Conservation (phyloP, 1,140 invertebrate species). For the Drosophila pandora region DNA sequence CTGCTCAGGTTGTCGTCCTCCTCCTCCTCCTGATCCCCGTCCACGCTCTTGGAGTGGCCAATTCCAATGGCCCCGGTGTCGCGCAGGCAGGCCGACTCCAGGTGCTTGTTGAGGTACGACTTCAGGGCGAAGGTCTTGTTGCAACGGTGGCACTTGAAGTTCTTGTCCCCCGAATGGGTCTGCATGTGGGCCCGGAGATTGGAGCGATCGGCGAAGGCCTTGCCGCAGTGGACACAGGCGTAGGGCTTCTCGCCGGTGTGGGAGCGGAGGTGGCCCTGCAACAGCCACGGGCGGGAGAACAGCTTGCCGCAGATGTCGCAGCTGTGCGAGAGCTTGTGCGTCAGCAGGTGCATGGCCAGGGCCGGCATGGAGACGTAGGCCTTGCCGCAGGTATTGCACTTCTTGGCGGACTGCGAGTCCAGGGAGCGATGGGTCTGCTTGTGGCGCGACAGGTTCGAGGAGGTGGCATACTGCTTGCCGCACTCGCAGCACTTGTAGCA, state of each 20-base stretch:
- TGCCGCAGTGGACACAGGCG: conserved; percentile 87
- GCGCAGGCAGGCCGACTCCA: conserved; percentile 93
- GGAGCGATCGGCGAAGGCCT: conserved; percentile 89
- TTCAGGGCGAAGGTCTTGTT: conserved; percentile 97
- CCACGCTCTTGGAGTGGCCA: conserved; percentile 27
- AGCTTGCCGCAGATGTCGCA: conserved; percentile 96
- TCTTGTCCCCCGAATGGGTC: conserved; percentile 95
- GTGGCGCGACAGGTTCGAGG: conserved; percentile 97
- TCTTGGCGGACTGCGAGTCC: conserved; percentile 96
- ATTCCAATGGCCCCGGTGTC: conserved; percentile 53
- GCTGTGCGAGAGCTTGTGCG: conserved; percentile 94
- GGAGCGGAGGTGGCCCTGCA: conserved; percentile 91
- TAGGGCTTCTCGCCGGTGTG: conserved; percentile 89
- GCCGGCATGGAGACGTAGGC: conserved; percentile 99
- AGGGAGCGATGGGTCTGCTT: conserved; percentile 98
- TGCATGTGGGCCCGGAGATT: conserved; percentile 97
- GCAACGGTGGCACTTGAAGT: conserved; percentile 95
- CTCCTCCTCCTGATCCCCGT: conserved; percentile 46
- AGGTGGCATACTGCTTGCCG: conserved; percentile 98
- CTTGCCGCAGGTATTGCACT: conserved; percentile 97
- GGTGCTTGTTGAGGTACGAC: conserved; percentile 98
- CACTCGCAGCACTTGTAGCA: conserved; percentile 97
- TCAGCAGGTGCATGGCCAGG: conserved; percentile 98
- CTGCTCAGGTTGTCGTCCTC: conserved; percentile 47
- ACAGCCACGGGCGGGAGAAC: conserved; percentile 96